phyloP scores from a whole-genome alignment of 2,888 invertebrate genomes.

The Macrophya alboannulata region DNA sequence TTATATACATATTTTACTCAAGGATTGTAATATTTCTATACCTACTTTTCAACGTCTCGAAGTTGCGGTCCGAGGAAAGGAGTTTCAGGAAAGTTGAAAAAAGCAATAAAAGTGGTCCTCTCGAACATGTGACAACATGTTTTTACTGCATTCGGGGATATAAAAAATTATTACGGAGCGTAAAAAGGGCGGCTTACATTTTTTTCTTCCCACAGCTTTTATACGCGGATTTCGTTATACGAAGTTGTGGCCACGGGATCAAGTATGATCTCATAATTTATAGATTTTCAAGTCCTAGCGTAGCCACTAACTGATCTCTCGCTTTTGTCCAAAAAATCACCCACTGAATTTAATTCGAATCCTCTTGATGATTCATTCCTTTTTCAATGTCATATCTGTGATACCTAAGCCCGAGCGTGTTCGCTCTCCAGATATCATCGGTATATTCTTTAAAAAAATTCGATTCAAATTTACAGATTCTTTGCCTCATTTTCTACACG shows the following conservation, averaged over 20 bases:
- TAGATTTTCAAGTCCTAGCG: neutral
- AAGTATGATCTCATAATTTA: slow-evolving; percentile 5
- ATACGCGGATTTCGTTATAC: neutral
- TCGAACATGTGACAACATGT: slow-evolving; percentile 9
- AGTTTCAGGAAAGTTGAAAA: neutral
- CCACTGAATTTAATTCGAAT: neutral
- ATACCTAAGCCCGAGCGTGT: no score
- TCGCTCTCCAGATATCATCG: neutral
- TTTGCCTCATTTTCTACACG: neutral
- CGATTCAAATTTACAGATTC: neutral
- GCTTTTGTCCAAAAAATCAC: neutral
- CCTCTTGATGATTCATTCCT: neutral
- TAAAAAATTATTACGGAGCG: slow-evolving; percentile 5
- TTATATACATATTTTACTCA: neutral
- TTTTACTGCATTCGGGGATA: neutral
- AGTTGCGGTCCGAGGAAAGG: neutral
- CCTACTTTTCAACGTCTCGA: neutral
- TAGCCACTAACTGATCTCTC: neutral
- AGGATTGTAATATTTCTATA: neutral
- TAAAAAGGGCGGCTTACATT: neutral
- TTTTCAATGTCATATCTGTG: no score
- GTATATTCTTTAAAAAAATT: neutral
- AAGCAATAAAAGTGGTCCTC: slow-evolving; percentile 8
- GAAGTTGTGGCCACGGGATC: neutral
- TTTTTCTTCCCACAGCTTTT: slow-evolving; percentile 2